Evolutionary conservation across 2,888 invertebrate genomes (phyloP), one percentile per base, ranked within the genome.

Genomic region (Helleia helle): DNA sequence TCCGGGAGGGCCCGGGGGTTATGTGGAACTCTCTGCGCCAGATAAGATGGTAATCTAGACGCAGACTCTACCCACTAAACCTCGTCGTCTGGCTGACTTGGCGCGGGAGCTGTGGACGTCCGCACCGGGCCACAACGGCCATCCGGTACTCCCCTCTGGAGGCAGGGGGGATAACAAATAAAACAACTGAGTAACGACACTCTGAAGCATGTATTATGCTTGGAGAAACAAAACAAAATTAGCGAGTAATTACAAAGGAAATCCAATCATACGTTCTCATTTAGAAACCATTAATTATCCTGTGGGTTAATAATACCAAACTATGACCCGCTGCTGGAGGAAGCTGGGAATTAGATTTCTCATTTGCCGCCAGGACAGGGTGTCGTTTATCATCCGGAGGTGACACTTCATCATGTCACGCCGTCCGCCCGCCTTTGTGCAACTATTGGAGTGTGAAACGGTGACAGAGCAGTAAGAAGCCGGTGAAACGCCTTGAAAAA

Each of bases 371-470:
- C 57, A 57, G 65, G 65, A 62, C 65, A 56, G 51, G 58, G 59
- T 65, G 62, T 76, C 80, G 70, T 80, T 70, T 72, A 69, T 83
- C 80, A 81, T 70, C 49, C 58, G 54, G 54, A 62, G 65, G 67
- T 71, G 81, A 80, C 81, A 80, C 72, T 71, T 71, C 79, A 77
- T 77, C 79, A 71, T 70, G 71, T 69, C 69, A 65, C 61, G 65
- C 57, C 65, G 70, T 65, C 70, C 69, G 67, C 63, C 59, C 62
- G 58, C 64, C 68, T 71, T 73, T 76, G 68, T 66, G 47, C 46
- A 53, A 50, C 56, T 61, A 64, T 61, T 67, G 67, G 66, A 64
- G 63, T 69, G 67, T 69, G 68, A 73, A 68, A 68, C 56, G 58
- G 55, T 52, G 65, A 72, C 71, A 71, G 43, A 41, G 30, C 25